These are phyloP conservation scores for Bufo bufo DNA, from an alignment of 2,113 vertebrate genomes.

Conservation along the genomic window DNA sequence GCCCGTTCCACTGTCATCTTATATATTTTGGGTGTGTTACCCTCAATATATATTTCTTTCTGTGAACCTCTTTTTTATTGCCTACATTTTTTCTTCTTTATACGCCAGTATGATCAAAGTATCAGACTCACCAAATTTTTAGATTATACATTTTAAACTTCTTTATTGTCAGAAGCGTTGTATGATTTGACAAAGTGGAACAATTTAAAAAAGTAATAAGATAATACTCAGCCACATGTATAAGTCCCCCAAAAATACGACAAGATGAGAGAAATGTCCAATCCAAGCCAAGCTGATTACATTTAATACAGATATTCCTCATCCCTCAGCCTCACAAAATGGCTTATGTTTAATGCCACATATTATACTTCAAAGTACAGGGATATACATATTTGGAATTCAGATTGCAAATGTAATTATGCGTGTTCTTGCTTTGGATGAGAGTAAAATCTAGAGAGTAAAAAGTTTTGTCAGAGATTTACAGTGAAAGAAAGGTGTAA, in stretches of 20 bases:
- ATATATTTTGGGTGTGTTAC: no score
- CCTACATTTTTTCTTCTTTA: no score
- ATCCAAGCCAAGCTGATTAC: constrained; percentile 54
- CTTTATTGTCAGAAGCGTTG: constrained; percentile 18
- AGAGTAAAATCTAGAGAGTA: not conserved
- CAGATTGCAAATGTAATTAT: constrained; percentile 45
- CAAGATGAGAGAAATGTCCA: constrained; percentile 39
- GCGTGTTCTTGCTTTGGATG: not conserved
- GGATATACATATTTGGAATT: constrained; percentile 60
- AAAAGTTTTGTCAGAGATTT: not conserved
- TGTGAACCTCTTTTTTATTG: no score
- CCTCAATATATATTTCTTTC: no score
- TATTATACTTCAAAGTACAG: constrained; percentile 60
- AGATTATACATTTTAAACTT: constrained; percentile 32
- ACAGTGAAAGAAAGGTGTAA: not conserved
- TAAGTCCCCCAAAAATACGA: constrained; percentile 33
- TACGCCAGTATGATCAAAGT: constrained; percentile 28
- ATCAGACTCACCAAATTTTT: not conserved
- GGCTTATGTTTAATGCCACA: constrained; percentile 46
- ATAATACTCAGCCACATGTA: not conserved
- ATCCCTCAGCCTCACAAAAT: constrained; percentile 53
- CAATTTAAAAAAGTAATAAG: constrained; percentile 22
- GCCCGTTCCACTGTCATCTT: no score
- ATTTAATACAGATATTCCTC: not conserved
- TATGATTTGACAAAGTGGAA: constrained; percentile 21